phyloP scores from a whole-genome alignment of 2,888 invertebrate genomes.

The Chrysolina oricalcia region DNA sequence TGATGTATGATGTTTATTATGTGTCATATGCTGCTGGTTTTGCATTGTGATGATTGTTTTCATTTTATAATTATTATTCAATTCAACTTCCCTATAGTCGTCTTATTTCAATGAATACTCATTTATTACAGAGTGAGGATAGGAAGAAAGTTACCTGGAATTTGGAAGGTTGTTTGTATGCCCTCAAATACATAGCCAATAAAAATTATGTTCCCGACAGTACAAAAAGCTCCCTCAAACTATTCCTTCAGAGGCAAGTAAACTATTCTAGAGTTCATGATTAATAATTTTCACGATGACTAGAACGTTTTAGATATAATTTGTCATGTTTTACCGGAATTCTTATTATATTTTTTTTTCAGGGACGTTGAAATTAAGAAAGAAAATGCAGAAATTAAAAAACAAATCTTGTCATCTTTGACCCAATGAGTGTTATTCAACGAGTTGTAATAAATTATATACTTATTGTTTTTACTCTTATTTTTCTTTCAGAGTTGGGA shows the following conservation, averaged over 20 bases:
- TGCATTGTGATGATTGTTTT: too few relatives aligned
- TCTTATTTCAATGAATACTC: slow-evolving; percentile 3
- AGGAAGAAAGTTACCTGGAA: slow-evolving; percentile 79
- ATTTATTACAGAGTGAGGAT: slow-evolving; percentile 78
- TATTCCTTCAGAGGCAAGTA: slow-evolving; percentile 73
- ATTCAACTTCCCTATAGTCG: too few relatives aligned
- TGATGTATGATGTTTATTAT: too few relatives aligned
- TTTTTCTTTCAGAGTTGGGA: neutral
- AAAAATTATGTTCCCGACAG: slow-evolving; percentile 74
- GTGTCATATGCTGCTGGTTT: too few relatives aligned
- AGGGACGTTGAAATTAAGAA: slow-evolving; percentile 58
- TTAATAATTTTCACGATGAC: neutral
- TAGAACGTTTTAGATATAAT: neutral
- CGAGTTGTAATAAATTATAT: slow-evolving; percentile 28
- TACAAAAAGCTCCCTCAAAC: slow-evolving; percentile 73
- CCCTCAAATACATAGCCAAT: slow-evolving; percentile 74
- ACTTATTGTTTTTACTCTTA: slow-evolving; percentile 1
- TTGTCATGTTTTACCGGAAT: neutral
- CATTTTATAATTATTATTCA: too few relatives aligned
- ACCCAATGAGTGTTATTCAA: slow-evolving; percentile 32
- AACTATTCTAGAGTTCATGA: slow-evolving; percentile 32
- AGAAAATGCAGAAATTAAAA: slow-evolving; percentile 54
- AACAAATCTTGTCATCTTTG: slow-evolving; percentile 55
- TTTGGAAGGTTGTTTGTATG: slow-evolving; percentile 76
- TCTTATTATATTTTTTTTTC: slow-evolving; percentile 43